Base-by-base conservation (phyloP, 2,888 invertebrate genomes). In the Cyaniris semiargus region DNA sequence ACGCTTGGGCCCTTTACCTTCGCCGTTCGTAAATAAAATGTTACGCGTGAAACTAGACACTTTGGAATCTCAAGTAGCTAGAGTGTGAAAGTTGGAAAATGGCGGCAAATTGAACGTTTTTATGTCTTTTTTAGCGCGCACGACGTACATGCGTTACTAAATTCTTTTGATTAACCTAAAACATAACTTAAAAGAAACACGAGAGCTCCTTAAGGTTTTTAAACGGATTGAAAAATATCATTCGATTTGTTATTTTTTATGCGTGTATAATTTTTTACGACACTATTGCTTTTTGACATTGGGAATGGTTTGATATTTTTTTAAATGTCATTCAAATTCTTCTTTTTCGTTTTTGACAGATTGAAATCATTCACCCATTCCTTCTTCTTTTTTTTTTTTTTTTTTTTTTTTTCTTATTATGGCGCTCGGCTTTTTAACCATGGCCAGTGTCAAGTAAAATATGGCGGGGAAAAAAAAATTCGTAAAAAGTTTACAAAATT, bases 381-480 rank as follows among this genome's bases (percentile, higher is more conserved):
- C 21, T 21, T 21, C 58, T 21, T 58, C 58, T 58, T 58, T 58
- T 27, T 27, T 58, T 58, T 21, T 58, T n/a, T 5, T 58, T 21
- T n/a, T 7, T 2, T 96, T 97, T 97, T 95, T 96, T 96, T 95
- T 97, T 97, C n/a, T n/a, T n/a, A n/a, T n/a, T n/a, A n/a, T n/a
- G n/a, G n/a, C n/a, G n/a, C n/a, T n/a, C n/a, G n/a, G n/a, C n/a
- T n/a, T n/a, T n/a, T n/a, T n/a, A n/a, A n/a, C n/a, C n/a, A n/a
- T n/a, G n/a, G n/a, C n/a, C n/a, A n/a, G n/a, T n/a, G n/a, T n/a
- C n/a, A n/a, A n/a, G n/a, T n/a, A n/a, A n/a, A n/a, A n/a, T n/a
- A n/a, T n/a, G n/a, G n/a, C n/a, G n/a, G n/a, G n/a, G n/a, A n/a
- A n/a, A n/a, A n/a, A n/a, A n/a, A n/a, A n/a, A n/a, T n/a, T n/a